Evolutionary conservation across 2,797 vertebrate genomes (phyloP), one percentile per base, ranked within the genome.

Genomic region (Chiloscyllium punctatum): DNA sequence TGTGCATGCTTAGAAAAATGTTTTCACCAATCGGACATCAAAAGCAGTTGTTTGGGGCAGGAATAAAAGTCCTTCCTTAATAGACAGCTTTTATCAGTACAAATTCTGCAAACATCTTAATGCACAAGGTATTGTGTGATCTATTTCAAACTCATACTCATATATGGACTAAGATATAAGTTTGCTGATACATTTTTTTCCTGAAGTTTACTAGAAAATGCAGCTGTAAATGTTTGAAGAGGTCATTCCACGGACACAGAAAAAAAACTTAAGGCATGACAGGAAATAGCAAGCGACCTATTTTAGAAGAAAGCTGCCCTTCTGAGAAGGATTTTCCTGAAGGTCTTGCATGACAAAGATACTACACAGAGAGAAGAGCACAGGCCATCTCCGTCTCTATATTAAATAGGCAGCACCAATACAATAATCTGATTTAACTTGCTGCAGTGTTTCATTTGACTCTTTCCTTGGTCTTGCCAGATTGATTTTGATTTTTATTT

Each of bases 281-380:
- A 97, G 97, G 97, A 98, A 97, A 96, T 96, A 86, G 96, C 68
- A 96, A 96, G 96, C 95, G 96, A 96, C 66, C 97, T 97, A 95
- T 97, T 97, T 97, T 97, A 96, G 96, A 96, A 96, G 97, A 97
- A 97, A 97, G 97, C 97, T 97, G 96, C 90, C 96, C 97, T 96
- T 98, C 96, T 98, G 97, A 98, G 97, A 96, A 96, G 96, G 88
- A 86, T 96, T 87, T 95, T 95, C 96, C 97, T 97, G 96, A 96
- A 96, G 96, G 97, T 97, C 96, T 88, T 96, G 96, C 97, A 96
- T 97, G 97, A 98, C 98, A 98, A 98, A 97, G 98, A 97, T 97
- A 96, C 96, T 96, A 97, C 96, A 96, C 82, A 96, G 97, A 97
- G 97, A 96, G 95, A 96, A 94, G 96, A 33, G 53, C 69, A 77